These are phyloP conservation scores for Hypanus sabinus DNA, from an alignment of 2,113 vertebrate species.

Conservation along the genomic window DNA sequence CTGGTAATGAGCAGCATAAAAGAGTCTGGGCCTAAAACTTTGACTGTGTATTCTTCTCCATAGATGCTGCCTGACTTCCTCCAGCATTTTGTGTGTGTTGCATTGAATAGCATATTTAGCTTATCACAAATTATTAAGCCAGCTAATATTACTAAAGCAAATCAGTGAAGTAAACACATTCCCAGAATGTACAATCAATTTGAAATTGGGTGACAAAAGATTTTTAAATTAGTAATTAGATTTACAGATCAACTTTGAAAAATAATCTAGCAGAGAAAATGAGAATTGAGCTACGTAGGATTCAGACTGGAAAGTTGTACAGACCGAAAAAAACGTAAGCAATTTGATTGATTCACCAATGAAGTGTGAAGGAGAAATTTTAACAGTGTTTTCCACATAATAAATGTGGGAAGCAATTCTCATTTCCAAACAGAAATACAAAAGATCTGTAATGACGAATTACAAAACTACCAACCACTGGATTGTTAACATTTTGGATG, in stretches of 20 bases:
- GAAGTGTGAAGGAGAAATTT: background rate
- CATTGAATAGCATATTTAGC: background rate
- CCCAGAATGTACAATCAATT: background rate
- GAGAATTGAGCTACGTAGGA: too few species aligned
- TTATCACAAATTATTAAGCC: background rate
- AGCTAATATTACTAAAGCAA: background rate
- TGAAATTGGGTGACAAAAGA: background rate
- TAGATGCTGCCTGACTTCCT: too few species aligned
- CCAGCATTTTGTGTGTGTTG: too few species aligned
- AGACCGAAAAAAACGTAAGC: background rate
- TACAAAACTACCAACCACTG: background rate
- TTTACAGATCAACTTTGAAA: background rate
- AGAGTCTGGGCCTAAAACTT: too few species aligned
- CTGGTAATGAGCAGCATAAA: background rate
- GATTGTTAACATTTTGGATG: background rate
- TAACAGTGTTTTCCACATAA: background rate
- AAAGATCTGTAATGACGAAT: background rate
- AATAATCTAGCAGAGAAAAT: background rate
- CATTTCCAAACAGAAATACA: too few species aligned
- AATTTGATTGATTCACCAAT: background rate
- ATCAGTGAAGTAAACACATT: background rate
- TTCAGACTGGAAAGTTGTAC: background rate
- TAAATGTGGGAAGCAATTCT: background rate
- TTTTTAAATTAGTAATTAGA: background rate
- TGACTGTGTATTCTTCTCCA: too few species aligned